These are phyloP conservation scores for Setipinna tenuifilis DNA, from an alignment of 2,797 vertebrate species.

Conservation along the genomic window DNA sequence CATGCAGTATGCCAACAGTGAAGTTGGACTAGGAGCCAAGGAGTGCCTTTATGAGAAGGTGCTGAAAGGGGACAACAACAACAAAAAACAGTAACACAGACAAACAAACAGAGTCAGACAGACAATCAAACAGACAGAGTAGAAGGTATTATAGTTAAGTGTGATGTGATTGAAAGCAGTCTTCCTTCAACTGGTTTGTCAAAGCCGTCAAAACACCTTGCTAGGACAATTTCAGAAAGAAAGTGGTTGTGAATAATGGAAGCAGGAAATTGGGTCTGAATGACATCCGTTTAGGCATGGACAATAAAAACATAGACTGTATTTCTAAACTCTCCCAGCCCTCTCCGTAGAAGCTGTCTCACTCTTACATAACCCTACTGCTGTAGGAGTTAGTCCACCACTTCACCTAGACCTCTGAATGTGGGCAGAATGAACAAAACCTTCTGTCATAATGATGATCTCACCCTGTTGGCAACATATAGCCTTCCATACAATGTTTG, in stretches of 20 bases:
- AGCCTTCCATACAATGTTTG: background rate
- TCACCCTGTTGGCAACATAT: too few species aligned
- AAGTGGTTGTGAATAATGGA: background rate
- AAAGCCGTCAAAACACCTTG: background rate
- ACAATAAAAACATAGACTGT: background rate
- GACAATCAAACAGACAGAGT: background rate
- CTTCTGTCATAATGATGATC: background rate
- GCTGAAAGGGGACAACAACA: background rate
- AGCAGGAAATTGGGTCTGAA: background rate
- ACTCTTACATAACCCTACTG: background rate
- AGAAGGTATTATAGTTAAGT: background rate
- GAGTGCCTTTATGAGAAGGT: background rate
- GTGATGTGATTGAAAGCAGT: background rate
- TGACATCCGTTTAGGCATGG: background rate
- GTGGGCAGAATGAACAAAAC: constrained; percentile 10
- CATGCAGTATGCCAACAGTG: background rate
- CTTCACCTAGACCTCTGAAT: background rate
- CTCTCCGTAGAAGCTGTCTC: background rate
- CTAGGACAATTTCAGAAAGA: background rate
- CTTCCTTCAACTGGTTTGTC: background rate
- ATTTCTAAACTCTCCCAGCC: background rate
- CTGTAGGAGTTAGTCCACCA: background rate
- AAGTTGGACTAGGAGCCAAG: background rate
- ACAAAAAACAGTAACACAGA: background rate
- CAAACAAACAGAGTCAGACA: background rate